These are phyloP conservation scores for Centropyge bicolor DNA, from an alignment of 2,797 vertebrate species.

Conservation along the genomic window DNA sequence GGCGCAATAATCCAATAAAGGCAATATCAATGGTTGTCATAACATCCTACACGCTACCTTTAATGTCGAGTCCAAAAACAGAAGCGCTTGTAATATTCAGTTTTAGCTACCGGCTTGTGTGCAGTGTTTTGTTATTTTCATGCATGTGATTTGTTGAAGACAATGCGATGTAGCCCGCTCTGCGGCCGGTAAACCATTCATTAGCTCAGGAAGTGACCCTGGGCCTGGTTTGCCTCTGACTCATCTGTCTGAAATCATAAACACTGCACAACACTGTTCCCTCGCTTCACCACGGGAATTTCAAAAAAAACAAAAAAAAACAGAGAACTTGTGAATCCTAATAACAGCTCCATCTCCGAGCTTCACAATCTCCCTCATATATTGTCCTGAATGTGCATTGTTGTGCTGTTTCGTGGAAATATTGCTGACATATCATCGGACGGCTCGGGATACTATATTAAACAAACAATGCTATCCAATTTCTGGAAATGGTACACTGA, in stretches of 20 bases:
- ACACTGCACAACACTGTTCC: conserved; percentile 16
- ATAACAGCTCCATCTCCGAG: conserved; percentile 42
- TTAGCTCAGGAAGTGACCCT: conserved; percentile 61
- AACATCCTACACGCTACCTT: conserved; percentile 54
- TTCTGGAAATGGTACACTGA: conserved; percentile 74
- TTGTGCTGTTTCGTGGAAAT: conserved; percentile 62
- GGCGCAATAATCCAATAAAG: conserved; percentile 61
- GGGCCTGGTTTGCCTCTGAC: conserved; percentile 32
- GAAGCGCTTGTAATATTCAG: conserved; percentile 2
- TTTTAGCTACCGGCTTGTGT: conserved; percentile 27
- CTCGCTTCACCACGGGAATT: not conserved
- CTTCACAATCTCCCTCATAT: conserved; percentile 33
- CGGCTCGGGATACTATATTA: conserved; percentile 60
- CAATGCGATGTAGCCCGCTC: not conserved
- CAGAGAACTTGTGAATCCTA: conserved; percentile 28
- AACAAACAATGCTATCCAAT: conserved; percentile 77
- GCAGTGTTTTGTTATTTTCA: conserved; percentile 16
- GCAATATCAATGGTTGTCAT: conserved; percentile 51
- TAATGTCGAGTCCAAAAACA: conserved; percentile 40
- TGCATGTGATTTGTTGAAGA: conserved; percentile 33
- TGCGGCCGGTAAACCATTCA: conserved; percentile 45
- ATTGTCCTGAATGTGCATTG: conserved; percentile 47
- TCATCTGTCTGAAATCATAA: conserved; percentile 53
- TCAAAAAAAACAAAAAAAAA: not conserved
- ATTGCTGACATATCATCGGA: conserved; percentile 69